Conservation (phyloP, 2,888 invertebrate species). For the Agrilus cyanescens region DNA sequence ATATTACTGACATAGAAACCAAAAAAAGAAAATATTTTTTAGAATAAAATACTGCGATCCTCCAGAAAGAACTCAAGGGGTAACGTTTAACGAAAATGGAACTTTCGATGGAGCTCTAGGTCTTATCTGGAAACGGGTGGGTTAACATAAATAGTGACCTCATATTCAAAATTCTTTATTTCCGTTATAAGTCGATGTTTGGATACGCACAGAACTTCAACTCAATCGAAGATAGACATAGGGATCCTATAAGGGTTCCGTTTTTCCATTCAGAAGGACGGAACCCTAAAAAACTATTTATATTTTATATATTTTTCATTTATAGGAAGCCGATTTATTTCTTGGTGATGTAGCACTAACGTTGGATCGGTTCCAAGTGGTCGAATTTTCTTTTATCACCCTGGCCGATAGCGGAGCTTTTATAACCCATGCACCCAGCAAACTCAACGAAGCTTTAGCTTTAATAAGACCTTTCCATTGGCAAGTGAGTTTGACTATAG, state of each 20-base stretch:
- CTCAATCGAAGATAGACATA: neutral
- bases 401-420: constrained; percentile 68
- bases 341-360: constrained; percentile 65
- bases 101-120: constrained; percentile 62
- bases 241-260: neutral
- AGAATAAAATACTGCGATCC: constrained; percentile 62
- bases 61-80: constrained; percentile 60
- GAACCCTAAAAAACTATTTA: neutral
- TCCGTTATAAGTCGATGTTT: no score
- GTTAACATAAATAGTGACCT: no score
- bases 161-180: no score
- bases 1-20: no score
- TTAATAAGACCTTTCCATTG: constrained; percentile 61
- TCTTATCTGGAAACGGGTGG: constrained; percentile 55
- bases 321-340: constrained; percentile 57
- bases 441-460: constrained; percentile 60
- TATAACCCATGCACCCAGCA: constrained; percentile 60
- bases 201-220: no score
- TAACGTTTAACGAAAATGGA: constrained; percentile 48
- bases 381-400: constrained; percentile 66
- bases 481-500: constrained; percentile 38
- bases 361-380: constrained; percentile 56
- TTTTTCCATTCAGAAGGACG: neutral
- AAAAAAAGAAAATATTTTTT: constrained; percentile 11
- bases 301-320: constrained; percentile 6